These are phyloP conservation scores for Adoxophyes honmai DNA, from an alignment of 1,140 invertebrate genomes.

Conservation along the genomic window DNA sequence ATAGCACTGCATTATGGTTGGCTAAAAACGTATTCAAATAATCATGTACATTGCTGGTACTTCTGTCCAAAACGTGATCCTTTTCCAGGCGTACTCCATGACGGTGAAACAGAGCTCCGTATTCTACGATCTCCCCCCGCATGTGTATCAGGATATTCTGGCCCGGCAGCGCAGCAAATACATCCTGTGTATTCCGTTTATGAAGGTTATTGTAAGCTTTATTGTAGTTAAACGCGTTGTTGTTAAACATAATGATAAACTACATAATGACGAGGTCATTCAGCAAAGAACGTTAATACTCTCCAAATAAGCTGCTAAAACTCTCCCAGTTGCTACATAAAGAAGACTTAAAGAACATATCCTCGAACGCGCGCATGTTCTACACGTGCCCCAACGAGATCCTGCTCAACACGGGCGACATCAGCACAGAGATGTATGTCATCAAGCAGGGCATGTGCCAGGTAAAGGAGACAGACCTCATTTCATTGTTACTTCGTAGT, in stretches of 20 bases:
- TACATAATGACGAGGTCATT: too few relatives aligned
- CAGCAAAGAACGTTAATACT: too few relatives aligned
- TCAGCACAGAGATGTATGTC: slow-evolving; percentile 68
- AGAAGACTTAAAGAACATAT: slow-evolving; percentile 52
- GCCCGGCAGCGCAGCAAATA: slow-evolving; percentile 52
- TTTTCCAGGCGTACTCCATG: slow-evolving; percentile 57
- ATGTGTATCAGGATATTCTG: slow-evolving; percentile 60
- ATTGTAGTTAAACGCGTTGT: too few relatives aligned
- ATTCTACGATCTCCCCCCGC: slow-evolving; percentile 55
- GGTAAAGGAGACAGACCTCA: too few relatives aligned
- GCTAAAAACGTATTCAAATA: too few relatives aligned
- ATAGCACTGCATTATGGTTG: too few relatives aligned
- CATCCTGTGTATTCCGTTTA: slow-evolving; percentile 53
- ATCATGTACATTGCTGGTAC: too few relatives aligned
- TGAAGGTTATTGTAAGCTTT: slow-evolving; percentile 48
- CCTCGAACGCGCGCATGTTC: slow-evolving; percentile 46
- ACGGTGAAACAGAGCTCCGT: slow-evolving; percentile 49
- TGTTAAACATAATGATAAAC: too few relatives aligned
- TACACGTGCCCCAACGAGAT: slow-evolving; percentile 66
- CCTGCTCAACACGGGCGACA: slow-evolving; percentile 63
- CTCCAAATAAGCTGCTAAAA: too few relatives aligned
- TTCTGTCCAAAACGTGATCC: too few relatives aligned
- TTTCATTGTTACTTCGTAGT: too few relatives aligned
- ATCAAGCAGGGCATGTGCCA: slow-evolving; percentile 70
- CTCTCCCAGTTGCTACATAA: slow-evolving; percentile 40